These are phyloP conservation scores for Solenopsis fugax DNA, from an alignment of 1,140 invertebrate genomes.

Conservation along the genomic window DNA sequence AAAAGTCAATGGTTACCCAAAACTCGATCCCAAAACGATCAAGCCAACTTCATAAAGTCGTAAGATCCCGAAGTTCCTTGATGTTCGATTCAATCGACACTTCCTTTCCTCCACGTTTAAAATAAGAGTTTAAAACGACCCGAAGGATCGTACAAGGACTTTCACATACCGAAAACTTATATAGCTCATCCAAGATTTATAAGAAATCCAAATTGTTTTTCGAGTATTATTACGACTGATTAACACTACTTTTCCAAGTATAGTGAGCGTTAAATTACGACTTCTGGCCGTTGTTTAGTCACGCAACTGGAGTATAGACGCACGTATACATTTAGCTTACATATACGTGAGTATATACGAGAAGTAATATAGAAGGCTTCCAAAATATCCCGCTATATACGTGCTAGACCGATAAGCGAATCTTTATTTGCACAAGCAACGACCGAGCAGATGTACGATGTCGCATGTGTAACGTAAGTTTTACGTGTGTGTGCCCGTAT, in stretches of 20 bases:
- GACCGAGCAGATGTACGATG: slow-evolving; percentile 75
- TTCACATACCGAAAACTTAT: neutral
- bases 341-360: neutral
- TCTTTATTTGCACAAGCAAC: slow-evolving; percentile 78
- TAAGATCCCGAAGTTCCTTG: slow-evolving; percentile 34
- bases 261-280: neutral
- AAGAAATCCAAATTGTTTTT: neutral
- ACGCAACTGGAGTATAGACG: neutral
- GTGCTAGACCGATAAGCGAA: slow-evolving; percentile 74
- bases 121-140: slow-evolving; percentile 6
- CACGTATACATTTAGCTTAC: neutral
- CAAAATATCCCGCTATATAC: slow-evolving; percentile 67
- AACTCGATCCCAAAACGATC: slow-evolving; percentile 72
- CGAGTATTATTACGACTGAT: neutral
- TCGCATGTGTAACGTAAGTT: slow-evolving; percentile 71
- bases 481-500: slow-evolving; percentile 49
- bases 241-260: neutral
- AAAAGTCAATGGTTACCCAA: slow-evolving; percentile 75
- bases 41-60: slow-evolving; percentile 59
- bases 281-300: slow-evolving; percentile 11
- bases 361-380: slow-evolving; percentile 64
- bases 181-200: neutral
- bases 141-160: neutral
- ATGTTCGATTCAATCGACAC: slow-evolving; percentile 58
- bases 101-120: neutral